Evolutionary conservation across 2,888 invertebrate species (phyloP).

Genomic region (Halictus quadricinctus): DNA sequence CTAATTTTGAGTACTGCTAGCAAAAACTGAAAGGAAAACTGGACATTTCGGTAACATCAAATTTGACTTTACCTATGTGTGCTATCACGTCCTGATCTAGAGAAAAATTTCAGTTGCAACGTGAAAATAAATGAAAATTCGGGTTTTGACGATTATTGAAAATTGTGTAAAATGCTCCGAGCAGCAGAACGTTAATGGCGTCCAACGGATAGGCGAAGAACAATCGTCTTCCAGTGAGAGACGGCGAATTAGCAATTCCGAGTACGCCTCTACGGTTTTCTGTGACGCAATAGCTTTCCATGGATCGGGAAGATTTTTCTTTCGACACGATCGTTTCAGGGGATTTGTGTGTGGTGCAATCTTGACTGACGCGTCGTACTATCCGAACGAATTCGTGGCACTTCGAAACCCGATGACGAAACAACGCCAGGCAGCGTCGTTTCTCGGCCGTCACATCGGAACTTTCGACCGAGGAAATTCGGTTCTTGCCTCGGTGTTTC

Average conservation of each 20-base stretch:
- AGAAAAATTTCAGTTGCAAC: no score
- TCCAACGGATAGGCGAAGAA: not conserved
- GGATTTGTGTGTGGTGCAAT: slow-evolving; percentile 16
- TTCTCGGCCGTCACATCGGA: not conserved
- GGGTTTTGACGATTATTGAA: no score
- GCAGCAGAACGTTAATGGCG: not conserved
- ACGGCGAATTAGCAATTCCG: slow-evolving; percentile 44
- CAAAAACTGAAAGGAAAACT: no score
- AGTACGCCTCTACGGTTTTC: slow-evolving; percentile 23
- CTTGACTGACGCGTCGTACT: slow-evolving; percentile 21
- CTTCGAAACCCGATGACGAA: slow-evolving; percentile 26
- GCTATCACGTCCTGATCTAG: not conserved
- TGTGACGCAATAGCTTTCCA: slow-evolving; percentile 47
- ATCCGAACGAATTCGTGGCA: slow-evolving; percentile 21
- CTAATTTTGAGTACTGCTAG: no score
- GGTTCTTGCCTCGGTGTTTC: not conserved
- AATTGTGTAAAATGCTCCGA: not conserved
- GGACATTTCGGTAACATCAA: no score
- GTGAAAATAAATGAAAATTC: no score
- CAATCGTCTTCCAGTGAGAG: slow-evolving; percentile 33
- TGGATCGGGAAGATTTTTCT: slow-evolving; percentile 28
- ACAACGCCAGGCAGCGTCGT: not conserved
- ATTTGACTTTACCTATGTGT: no score
- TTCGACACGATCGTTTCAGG: slow-evolving; percentile 31
- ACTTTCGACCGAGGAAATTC: slow-evolving; percentile 19